Conservation (phyloP, 2,888 invertebrate species). For the Cephus runcator region DNA sequence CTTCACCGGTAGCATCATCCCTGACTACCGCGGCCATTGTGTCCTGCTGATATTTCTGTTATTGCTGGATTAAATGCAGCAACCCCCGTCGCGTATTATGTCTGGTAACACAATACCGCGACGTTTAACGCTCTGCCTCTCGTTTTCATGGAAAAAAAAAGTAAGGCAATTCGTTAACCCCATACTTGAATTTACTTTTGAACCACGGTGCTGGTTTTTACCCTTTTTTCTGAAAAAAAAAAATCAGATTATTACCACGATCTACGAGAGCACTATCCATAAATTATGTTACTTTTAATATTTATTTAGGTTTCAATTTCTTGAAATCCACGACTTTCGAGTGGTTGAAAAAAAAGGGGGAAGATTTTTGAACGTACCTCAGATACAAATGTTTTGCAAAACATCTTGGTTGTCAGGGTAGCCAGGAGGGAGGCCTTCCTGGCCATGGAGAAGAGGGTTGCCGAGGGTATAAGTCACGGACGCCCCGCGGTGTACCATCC, state of each 20-base stretch:
- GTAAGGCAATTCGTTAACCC: background rate
- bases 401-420: constrained; percentile 54
- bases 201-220: background rate
- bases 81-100: constrained; percentile 15
- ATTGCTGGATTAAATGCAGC: constrained; percentile 54
- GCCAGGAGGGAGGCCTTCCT: constrained; percentile 1
- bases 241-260: background rate
- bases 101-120: constrained; percentile 5
- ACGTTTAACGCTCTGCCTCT: constrained; percentile 3
- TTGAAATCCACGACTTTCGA: background rate
- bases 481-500: constrained; percentile 65
- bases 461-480: constrained; percentile 59
- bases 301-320: background rate
- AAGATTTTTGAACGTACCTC: constrained; percentile 27
- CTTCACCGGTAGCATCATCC: constrained; percentile 18
- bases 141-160: background rate
- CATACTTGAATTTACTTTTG: background rate
- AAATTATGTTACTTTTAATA: background rate
- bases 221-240: background rate
- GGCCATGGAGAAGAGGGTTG: background rate
- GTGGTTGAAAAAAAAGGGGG: background rate
- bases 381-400: constrained; percentile 60
- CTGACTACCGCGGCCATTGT: constrained; percentile 41
- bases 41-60: constrained; percentile 54
- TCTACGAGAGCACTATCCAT: background rate